Evolutionary conservation across 2,888 invertebrate genomes (phyloP).

Genomic region (Clivina fossor): DNA sequence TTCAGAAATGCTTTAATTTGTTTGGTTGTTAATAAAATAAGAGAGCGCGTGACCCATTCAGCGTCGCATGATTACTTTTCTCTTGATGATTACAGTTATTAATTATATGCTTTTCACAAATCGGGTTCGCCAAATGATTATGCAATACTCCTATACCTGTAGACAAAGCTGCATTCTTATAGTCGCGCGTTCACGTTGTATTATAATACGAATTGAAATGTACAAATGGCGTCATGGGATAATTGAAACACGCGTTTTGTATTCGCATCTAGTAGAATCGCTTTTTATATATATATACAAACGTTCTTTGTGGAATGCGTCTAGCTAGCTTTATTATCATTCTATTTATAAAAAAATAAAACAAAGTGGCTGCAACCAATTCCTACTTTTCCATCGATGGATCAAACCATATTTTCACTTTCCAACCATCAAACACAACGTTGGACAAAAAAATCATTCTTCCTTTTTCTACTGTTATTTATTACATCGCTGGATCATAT

Average conservation of each 20-base stretch:
- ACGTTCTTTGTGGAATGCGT: constrained; percentile 50
- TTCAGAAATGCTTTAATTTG: no score
- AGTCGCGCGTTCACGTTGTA: constrained; percentile 26
- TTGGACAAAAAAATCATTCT: constrained; percentile 30
- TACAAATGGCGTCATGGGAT: constrained; percentile 17
- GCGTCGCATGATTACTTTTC: constrained; percentile 36
- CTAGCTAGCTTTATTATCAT: constrained; percentile 48
- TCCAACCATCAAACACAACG: constrained; percentile 34
- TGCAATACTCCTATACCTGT: constrained; percentile 27
- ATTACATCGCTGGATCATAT: constrained; percentile 36
- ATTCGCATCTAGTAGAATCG: constrained; percentile 29
- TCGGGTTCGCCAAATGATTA: constrained; percentile 22
- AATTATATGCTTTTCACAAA: constrained; percentile 23
- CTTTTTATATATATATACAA: constrained; percentile 42
- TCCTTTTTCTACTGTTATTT: constrained; percentile 32
- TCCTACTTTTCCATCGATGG: constrained; percentile 35
- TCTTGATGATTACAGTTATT: constrained; percentile 19
- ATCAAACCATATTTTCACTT: constrained; percentile 20
- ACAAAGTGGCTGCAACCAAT: constrained; percentile 26
- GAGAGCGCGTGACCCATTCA: constrained; percentile 8
- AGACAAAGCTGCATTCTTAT: constrained; percentile 28
- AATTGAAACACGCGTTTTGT: constrained; percentile 17
- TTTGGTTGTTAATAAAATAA: constrained; percentile 32
- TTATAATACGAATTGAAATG: constrained; percentile 19
- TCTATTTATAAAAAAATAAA: constrained; percentile 6